Base-by-base conservation (phyloP, 2,113 vertebrate genomes). In the Sarotherodon lohbergeri region DNA sequence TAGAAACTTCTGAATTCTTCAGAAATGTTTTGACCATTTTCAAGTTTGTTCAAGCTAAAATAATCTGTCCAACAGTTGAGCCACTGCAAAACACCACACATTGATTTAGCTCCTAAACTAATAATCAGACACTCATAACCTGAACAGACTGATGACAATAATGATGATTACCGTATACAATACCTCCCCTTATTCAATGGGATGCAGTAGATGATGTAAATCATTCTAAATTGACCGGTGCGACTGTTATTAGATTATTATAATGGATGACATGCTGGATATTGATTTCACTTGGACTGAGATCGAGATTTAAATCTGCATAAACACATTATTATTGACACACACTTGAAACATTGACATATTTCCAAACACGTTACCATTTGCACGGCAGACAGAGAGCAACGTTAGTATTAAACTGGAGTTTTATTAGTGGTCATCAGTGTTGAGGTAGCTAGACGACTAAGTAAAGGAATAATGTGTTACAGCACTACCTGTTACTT, bases 101-200 rank as follows among this genome's bases (percentile, higher is more conserved):
- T 34, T 13, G 17, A 78, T 78, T 78, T 0, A 50, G 46, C 46
- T 78, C 73, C 73, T 19, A 78, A 78, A 52, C 16, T 78, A 32
- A 78, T 78, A 78, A 4, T 78, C 27, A 78, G 27, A 52, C 27
- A n/a, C 73, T 32, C 27, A n/a, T 52, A 34, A 52, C 10, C 27
- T 50, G 27, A 52, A 78, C 73, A 78, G 73, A 78, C 27, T 78
- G 46, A 78, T 52, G 73, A 78, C 46, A 78, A 50, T 78, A n/a
- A 78, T 34, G 2, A 32, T 52, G 46, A 78, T 78, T 52, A 78
- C 73, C 3, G 1, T 52, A 12, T 78, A 12, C 1, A 11, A 52
- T 78, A 13, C 73, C 73, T 78, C 46, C 73, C 46, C 73, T 34
- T 52, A 78, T 52, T 52, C 10, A 78, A 52, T 52, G 17, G 55